A percentile compares a stretch with the other conserved stretches of the same genome.
phyloP scores from a whole-genome alignment of 2,888 invertebrate species.

The Drosophila nr. medialis region DNA sequence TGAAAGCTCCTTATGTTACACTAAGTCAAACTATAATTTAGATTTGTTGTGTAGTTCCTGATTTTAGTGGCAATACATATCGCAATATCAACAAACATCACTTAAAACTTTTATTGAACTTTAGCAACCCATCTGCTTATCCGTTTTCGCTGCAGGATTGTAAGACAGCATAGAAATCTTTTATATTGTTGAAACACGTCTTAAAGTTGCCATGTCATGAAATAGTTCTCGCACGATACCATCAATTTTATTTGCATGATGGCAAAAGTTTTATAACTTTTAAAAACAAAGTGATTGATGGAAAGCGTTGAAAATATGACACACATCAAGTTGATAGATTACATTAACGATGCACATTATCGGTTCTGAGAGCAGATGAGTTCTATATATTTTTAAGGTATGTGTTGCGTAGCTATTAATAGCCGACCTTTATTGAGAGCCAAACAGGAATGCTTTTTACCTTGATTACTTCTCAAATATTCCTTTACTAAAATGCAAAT shows the following conservation, averaged over 20 bases:
- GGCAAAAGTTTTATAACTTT: constrained; percentile 21
- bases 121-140: background rate
- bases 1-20: background rate
- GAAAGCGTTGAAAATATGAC: constrained; percentile 15
- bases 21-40: background rate
- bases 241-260: constrained; percentile 18
- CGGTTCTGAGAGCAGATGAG: background rate
- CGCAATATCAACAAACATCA: background rate
- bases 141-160: background rate
- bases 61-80: background rate
- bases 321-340: constrained; percentile 23
- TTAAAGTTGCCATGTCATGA: background rate
- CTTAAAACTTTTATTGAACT: background rate
- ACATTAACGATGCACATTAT: constrained; percentile 2
- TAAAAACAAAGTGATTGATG: constrained; percentile 24
- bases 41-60: background rate
- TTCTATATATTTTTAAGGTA: background rate
- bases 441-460: background rate
- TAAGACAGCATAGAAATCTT: background rate
- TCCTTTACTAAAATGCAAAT: background rate
- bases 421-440: background rate
- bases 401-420: background rate
- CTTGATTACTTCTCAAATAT: background rate
- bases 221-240: background rate
- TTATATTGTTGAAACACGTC: background rate